These are phyloP conservation scores for Hemiprocne comata DNA, from an alignment of 2,113 vertebrate species.

Conservation along the genomic window DNA sequence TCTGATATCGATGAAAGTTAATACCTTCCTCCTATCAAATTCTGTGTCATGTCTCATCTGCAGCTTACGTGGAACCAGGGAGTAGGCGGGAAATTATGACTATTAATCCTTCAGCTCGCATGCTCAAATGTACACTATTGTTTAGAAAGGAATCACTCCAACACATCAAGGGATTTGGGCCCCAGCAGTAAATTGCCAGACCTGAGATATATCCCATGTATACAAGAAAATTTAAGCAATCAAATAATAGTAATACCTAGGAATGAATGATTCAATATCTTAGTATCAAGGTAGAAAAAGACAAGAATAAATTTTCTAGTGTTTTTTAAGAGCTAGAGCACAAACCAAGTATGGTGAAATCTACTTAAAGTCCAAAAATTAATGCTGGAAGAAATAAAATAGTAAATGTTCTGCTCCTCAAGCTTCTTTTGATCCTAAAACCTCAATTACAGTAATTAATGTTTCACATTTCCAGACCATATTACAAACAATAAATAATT, in stretches of 20 bases:
- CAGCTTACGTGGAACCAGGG: background rate
- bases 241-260: background rate
- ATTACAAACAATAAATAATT: background rate
- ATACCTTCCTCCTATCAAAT: background rate
- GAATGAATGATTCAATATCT: background rate
- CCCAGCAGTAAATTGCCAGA: background rate
- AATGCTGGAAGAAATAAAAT: background rate
- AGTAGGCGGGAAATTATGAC: background rate
- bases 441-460: background rate
- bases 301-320: background rate
- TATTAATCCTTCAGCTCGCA: background rate
- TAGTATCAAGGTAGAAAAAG: background rate
- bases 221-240: background rate
- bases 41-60: background rate
- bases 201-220: background rate
- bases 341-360: background rate
- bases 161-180: background rate
- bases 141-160: background rate
- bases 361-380: background rate
- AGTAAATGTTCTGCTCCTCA: background rate
- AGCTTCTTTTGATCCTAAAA: background rate
- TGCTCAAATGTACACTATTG: background rate
- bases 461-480: background rate
- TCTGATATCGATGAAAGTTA: background rate
- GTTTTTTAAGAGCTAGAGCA: background rate